phyloP scores from a whole-genome alignment of 2,113 vertebrate genomes.

The Tricholaema leucomelas region DNA sequence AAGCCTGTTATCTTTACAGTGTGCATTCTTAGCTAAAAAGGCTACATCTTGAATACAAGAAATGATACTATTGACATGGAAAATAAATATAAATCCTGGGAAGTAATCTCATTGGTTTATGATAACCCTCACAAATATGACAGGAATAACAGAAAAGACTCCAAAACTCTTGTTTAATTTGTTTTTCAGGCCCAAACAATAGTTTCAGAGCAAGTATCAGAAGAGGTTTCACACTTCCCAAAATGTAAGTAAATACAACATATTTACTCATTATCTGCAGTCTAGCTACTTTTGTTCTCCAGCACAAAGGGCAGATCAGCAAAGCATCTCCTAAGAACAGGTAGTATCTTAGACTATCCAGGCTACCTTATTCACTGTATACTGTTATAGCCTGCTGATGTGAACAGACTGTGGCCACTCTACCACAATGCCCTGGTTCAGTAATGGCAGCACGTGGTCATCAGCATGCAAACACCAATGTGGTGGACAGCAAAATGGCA shows the following conservation, averaged over 20 bases:
- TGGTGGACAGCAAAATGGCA: too few species aligned
- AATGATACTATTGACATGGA: neutral
- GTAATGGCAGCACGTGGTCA: too few species aligned
- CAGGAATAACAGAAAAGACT: neutral
- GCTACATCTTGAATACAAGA: neutral
- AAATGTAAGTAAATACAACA: too few species aligned
- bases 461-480: too few species aligned
- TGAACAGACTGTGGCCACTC: too few species aligned
- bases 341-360: neutral
- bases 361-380: neutral
- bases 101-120: neutral
- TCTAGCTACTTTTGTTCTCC: neutral
- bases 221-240: too few species aligned
- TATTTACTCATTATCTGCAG: neutral
- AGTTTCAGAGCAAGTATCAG: neutral
- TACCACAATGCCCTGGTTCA: too few species aligned
- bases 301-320: too few species aligned
- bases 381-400: neutral
- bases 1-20: conserved; percentile 40
- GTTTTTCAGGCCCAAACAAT: neutral
- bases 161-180: neutral
- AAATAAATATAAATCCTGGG: neutral
- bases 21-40: conserved; percentile 50
- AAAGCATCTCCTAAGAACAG: too few species aligned
- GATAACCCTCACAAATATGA: neutral